phyloP scores from a whole-genome alignment of 2,797 vertebrate species.

The Molothrus ater region DNA sequence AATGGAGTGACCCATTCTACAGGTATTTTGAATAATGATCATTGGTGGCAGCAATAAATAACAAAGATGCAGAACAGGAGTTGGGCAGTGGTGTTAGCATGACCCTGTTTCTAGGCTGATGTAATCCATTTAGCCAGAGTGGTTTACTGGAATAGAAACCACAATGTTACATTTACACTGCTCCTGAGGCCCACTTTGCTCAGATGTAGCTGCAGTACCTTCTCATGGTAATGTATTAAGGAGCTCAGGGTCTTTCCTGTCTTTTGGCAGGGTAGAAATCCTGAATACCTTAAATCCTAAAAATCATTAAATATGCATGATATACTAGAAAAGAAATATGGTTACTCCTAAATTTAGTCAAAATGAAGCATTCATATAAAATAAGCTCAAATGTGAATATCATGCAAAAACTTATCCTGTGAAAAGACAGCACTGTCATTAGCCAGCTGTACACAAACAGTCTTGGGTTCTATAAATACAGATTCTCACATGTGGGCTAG shows the following conservation, averaged over 20 bases:
- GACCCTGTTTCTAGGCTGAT: neutral
- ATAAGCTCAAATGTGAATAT: neutral
- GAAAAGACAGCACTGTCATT: constrained; percentile 30
- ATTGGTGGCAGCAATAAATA: neutral
- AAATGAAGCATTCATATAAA: constrained; percentile 12
- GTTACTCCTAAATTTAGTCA: constrained; percentile 13
- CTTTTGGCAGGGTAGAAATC: neutral
- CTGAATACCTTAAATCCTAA: neutral
- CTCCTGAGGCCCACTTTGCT: neutral
- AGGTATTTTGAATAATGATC: neutral
- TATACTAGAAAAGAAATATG: neutral
- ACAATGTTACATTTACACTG: neutral
- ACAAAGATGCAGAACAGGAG: neutral
- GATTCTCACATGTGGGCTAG: neutral
- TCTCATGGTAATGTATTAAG: neutral
- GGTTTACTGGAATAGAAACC: neutral
- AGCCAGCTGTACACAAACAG: constrained; percentile 30
- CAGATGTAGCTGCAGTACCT: neutral
- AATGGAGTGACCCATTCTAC: neutral
- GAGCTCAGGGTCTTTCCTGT: neutral
- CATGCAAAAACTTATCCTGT: neutral
- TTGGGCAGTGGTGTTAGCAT: neutral
- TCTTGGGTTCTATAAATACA: constrained; percentile 35
- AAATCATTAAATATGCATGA: neutral
- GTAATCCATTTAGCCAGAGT: neutral